Percentiles rank a stretch among this genome's conserved stretches.
Conservation (phyloP, 2,113 vertebrate species). For the Pardalotus punctatus region DNA sequence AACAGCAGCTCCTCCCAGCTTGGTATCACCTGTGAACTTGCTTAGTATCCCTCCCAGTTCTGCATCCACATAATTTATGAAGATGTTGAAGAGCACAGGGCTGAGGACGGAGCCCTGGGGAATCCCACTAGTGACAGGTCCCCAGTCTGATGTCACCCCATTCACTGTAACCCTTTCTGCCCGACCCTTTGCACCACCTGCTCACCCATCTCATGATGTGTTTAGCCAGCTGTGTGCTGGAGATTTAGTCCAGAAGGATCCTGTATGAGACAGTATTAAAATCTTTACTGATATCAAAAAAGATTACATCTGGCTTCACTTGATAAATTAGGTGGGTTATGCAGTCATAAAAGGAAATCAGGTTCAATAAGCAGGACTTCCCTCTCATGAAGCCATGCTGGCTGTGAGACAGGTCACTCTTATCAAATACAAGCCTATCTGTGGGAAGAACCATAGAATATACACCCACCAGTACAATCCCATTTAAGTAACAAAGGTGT, state of each 20-base stretch:
- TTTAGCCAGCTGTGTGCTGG: neutral
- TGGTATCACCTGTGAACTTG: rapidly evolving
- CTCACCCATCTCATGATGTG: neutral
- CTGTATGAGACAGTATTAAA: neutral
- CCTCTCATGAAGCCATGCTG: neutral
- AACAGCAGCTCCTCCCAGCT: neutral
- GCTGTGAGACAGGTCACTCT: neutral
- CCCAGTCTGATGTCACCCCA: neutral
- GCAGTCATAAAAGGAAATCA: neutral
- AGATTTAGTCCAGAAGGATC: neutral
- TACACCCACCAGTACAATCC: neutral
- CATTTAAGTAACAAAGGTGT: neutral
- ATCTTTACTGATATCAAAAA: neutral
- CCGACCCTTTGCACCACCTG: too few relatives aligned
- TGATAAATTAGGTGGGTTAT: neutral
- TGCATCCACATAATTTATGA: neutral
- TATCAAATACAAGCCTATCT: neutral
- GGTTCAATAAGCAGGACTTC: neutral
- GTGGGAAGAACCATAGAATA: neutral
- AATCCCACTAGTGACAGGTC: neutral
- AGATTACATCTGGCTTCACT: neutral
- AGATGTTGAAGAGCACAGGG: neutral
- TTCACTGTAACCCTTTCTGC: neutral
- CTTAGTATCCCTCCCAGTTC: neutral
- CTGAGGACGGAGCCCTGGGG: neutral